phyloP scores from a whole-genome alignment of 92 coral and sea anemone genomes.

The Desmophyllum pertusum region DNA sequence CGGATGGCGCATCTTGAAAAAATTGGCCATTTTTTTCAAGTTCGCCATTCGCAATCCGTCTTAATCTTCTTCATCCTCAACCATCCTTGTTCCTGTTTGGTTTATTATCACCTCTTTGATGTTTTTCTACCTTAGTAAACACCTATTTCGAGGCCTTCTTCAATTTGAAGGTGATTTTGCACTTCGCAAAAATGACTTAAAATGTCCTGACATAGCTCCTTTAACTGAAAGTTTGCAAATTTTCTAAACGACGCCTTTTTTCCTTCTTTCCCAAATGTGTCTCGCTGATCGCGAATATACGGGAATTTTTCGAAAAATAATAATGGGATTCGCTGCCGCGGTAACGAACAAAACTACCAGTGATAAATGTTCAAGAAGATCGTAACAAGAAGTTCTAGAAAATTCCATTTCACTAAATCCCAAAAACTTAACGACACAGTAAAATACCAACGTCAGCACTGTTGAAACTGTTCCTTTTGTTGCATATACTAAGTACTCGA shows the following conservation, averaged over 20 bases:
- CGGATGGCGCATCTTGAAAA: no score
- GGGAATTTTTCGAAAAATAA: slow-evolving; percentile 2
- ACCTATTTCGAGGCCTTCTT: no score
- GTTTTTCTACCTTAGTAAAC: no score
- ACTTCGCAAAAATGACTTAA: no score
- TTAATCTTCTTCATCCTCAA: no score
- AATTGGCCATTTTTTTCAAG: no score
- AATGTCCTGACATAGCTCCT: no score
- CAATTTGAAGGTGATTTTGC: no score
- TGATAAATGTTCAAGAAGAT: slow-evolving; percentile 1
- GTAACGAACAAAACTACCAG: neutral
- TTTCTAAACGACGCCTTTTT: neutral
- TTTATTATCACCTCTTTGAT: no score
- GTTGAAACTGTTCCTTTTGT: neutral
- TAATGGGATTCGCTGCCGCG: neutral
- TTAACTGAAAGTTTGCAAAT: neutral
- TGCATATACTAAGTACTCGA: neutral
- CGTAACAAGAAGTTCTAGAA: neutral
- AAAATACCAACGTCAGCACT: neutral
- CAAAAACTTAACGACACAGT: slow-evolving; percentile 4
- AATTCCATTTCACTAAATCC: neutral
- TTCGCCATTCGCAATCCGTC: no score
- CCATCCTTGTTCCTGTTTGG: no score
- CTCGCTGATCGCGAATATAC: slow-evolving; percentile 10
- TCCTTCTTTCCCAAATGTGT: slow-evolving; percentile 22